Base-by-base conservation (phyloP, 1,140 invertebrate genomes). In the Luehdorfia chinensis region DNA sequence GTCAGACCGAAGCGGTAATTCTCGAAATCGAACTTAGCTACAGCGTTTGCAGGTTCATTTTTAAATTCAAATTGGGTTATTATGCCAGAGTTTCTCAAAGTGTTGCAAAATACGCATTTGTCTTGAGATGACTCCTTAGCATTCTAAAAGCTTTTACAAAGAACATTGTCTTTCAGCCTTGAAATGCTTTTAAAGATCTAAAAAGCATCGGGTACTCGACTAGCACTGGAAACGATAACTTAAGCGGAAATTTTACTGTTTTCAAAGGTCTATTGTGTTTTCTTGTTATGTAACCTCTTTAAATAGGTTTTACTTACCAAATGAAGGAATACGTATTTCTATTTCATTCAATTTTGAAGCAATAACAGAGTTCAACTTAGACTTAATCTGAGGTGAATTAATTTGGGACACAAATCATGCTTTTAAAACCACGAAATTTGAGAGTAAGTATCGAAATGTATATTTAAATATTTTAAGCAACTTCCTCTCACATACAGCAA, bases 11-110 rank as follows among this genome's bases (percentile, higher is more conserved):
- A 36, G 16, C 33, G 33, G 33, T 36, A 36, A 36, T 36, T 36
- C 33, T 2, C 19, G 16, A 16, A 36, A 36, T 36, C 33, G 33
- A 34, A 18, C 15, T 36, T 19, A 36, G 16, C 33, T 16, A 7
- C 18, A 16, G 15, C 33, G 18, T 36, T 36, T 2, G 39, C 41
- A 32, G 47, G 41, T 49, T 50, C 43, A 39, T 61, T 56, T 53
- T 61, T 56, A 61, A 56, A 56, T 61, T 61, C 55, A 57, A 57
- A 57, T 61, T 53, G 13, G 33, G 33, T 41, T 41, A 41, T 41
- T 41, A 27, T 41, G 23, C 23, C 37, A 41, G 23, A 25, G 37
- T 5, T 25, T 41, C 37, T 41, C 37, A 41, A 41, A 41, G 8
- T 39, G 36, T 41, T 27, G 7, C 27, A 4, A 11, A 30, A n/a